Evolutionary conservation across 1,140 invertebrate genomes (phyloP).

Genomic region (Chironomus striatipennis): DNA sequence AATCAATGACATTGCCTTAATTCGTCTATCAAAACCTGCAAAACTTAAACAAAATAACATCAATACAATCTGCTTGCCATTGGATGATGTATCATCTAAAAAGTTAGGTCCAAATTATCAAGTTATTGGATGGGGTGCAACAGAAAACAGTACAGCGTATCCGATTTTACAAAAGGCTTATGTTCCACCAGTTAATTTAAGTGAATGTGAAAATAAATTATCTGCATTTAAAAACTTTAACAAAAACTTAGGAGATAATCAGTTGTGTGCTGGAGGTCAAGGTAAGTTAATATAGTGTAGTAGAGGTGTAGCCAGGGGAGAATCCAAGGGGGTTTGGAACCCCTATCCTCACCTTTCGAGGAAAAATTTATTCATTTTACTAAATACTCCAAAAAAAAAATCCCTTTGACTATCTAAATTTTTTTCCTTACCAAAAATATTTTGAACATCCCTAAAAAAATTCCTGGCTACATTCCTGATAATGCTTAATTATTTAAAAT

Average conservation of each 20-base stretch:
- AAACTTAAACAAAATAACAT: background rate
- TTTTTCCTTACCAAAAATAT: too few species aligned
- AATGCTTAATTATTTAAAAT: constrained; percentile 20
- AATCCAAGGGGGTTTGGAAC: too few species aligned
- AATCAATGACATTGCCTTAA: background rate
- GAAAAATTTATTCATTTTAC: too few species aligned
- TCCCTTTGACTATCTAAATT: too few species aligned
- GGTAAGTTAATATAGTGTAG: background rate
- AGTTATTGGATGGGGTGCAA: constrained; percentile 58
- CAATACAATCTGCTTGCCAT: background rate
- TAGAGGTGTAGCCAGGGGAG: too few species aligned
- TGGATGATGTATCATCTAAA: background rate
- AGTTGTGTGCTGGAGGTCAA: background rate
- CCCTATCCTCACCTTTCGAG: too few species aligned
- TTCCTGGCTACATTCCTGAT: too few species aligned
- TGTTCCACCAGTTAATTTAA: constrained; percentile 29
- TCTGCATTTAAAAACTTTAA: background rate
- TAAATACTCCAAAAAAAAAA: too few species aligned
- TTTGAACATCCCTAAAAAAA: too few species aligned
- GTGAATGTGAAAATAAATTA: constrained; percentile 25
- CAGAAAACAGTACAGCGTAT: constrained; percentile 41
- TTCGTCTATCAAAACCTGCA: background rate
- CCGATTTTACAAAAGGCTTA: constrained; percentile 36
- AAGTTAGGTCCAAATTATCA: constrained; percentile 36
- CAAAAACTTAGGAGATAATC: background rate